Conservation (phyloP, 2,888 invertebrate species). For the Ichneumoninae sp. region DNA sequence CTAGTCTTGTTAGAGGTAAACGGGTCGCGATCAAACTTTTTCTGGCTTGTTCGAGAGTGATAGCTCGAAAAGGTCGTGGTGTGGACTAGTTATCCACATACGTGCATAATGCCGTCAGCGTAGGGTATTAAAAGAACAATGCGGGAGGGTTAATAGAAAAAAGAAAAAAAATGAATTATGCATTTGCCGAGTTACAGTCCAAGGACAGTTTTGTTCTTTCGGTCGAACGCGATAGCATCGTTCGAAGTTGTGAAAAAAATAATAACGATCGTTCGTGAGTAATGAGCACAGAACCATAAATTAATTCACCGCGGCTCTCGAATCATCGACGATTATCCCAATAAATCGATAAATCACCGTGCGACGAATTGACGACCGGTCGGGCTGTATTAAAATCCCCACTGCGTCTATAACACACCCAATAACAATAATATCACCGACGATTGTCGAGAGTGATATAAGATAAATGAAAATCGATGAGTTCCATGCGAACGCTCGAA, state of each 20-base stretch:
- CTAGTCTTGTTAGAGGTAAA: conserved; percentile 1
- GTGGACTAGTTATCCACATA: neutral
- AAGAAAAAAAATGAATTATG: neutral
- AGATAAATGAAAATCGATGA: conserved; percentile 62
- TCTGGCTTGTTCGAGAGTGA: neutral
- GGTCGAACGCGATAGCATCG: neutral
- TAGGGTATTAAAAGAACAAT: neutral
- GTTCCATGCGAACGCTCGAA: conserved; percentile 43
- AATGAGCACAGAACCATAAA: conserved; percentile 41
- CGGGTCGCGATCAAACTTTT: neutral
- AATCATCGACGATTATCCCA: conserved; percentile 50
- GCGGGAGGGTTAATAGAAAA: neutral
- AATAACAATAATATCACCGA: conserved; percentile 14
- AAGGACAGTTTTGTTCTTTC: neutral
- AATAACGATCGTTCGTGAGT: neutral
- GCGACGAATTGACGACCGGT: conserved; percentile 46
- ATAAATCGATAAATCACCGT: conserved; percentile 62
- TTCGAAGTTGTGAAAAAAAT: too few species aligned
- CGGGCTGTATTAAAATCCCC: conserved; percentile 26
- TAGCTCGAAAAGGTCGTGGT: neutral
- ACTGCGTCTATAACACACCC: conserved; percentile 9
- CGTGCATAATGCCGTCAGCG: neutral
- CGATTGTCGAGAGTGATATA: neutral
- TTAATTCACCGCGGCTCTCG: conserved; percentile 37
- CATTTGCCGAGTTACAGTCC: neutral